Evolutionary conservation across 2,113 vertebrate genomes (phyloP), one percentile per base, ranked within the genome.

Genomic region (Nothocercus julius): DNA sequence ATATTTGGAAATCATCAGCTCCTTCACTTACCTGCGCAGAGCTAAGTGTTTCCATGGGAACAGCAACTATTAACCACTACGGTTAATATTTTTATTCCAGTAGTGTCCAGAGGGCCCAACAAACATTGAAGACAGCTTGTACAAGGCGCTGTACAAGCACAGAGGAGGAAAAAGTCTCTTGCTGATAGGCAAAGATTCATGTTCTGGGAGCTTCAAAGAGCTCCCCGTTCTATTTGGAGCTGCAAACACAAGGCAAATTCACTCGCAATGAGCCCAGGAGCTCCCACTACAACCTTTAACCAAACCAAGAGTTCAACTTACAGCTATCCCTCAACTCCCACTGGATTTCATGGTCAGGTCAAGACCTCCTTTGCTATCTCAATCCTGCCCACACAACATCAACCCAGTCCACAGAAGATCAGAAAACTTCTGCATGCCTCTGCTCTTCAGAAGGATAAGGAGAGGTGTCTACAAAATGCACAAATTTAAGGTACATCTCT

Each of bases 1-100:
- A 95, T 93, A 93, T 96, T 93, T 95, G 96, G 86, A 80, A 93
- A 96, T 91, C 66, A 89, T 88, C 73, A 67, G 68, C 62, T 85
- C 81, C 63, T 56, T 66, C 63, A 54, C 62, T 81, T 79, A 32
- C 70, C 78, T 76, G 19, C n/a, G 30, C 47, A 63, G 76, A 87
- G 78, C 86, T 1, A 47, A 87, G 63, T 7, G 73, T 90, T 90
- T 79, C 95, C 19, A 61, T 88, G 87, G 96, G 21, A 95, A 93
- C 95, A 44, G 77, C 77, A 83, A 88, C 77, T 77, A 64, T 82
- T 83, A 87, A 21, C 69, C 30, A 32, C 24, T 54, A 27, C 7
- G 16, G 47, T 27, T 90, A 75, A 77, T 81, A 59, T 49, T 36
- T 81, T 79, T 83, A 90, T 95, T 79, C 75, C 32, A 8, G 42